Percentiles rank a stretch among this genome's conserved stretches.
Conservation (phyloP, 1,140 invertebrate species). For the Rhyzopertha dominica region DNA sequence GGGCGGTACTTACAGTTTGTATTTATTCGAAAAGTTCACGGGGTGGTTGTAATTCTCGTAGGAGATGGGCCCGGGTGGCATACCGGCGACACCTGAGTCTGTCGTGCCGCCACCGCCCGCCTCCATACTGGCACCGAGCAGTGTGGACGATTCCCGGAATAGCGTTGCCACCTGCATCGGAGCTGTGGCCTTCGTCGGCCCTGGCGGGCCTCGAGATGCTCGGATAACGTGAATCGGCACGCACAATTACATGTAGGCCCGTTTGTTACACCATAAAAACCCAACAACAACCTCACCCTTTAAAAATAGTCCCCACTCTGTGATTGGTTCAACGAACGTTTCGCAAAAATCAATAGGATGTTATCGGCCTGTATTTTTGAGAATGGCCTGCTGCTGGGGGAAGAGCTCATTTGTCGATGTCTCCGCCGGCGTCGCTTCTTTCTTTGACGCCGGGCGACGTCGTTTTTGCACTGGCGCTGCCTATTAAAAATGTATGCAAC, state of each 20-base stretch:
- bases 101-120: constrained; percentile 42
- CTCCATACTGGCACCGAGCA: constrained; percentile 59
- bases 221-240: constrained; percentile 31
- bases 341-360: constrained; percentile 47
- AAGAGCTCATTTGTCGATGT: constrained; percentile 41
- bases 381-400: constrained; percentile 35
- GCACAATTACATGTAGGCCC: constrained; percentile 36
- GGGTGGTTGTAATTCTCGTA: constrained; percentile 43
- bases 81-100: constrained; percentile 31
- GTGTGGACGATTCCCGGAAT: constrained; percentile 62
- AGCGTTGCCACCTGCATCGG: constrained; percentile 65
- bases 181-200: constrained; percentile 17
- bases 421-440: constrained; percentile 40
- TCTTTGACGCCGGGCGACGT: constrained; percentile 36
- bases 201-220: constrained; percentile 37
- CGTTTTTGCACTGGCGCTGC: constrained; percentile 40
- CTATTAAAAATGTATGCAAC: constrained; percentile 23
- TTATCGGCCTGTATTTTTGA: constrained; percentile 46
- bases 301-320: constrained; percentile 47
- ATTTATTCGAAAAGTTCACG: constrained; percentile 42
- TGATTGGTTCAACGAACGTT: constrained; percentile 48
- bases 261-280: constrained; percentile 44
- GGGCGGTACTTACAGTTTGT: constrained; percentile 42
- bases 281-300: constrained; percentile 47
- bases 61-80: constrained; percentile 35